phyloP scores from a whole-genome alignment of 2,888 invertebrate species.

The Dynastes hyllus region DNA sequence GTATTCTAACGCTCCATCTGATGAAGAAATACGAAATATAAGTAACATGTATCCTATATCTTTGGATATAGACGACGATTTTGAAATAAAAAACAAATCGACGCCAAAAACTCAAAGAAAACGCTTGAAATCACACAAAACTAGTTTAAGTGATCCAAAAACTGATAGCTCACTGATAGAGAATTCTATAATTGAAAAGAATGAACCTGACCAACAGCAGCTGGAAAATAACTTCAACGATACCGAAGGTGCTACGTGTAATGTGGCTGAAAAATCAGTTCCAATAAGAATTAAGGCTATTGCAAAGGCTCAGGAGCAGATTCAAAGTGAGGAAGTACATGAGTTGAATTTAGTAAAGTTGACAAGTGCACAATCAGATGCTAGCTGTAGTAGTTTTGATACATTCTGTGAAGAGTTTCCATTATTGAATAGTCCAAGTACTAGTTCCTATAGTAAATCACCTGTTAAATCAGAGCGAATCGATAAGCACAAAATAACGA shows the following conservation, averaged over 20 bases:
- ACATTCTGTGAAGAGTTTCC: constrained; percentile 69
- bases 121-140: constrained; percentile 54
- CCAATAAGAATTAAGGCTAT: constrained; percentile 63
- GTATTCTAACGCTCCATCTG: constrained; percentile 77
- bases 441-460: constrained; percentile 54
- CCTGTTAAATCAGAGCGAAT: constrained; percentile 63
- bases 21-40: constrained; percentile 74
- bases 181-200: constrained; percentile 32
- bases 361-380: constrained; percentile 50
- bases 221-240: constrained; percentile 21
- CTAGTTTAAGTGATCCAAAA: constrained; percentile 49
- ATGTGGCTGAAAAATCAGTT: constrained; percentile 19
- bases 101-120: constrained; percentile 55
- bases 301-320: constrained; percentile 60
- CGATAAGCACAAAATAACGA: constrained; percentile 66
- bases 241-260: constrained; percentile 18
- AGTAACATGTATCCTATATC: constrained; percentile 71
- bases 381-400: constrained; percentile 54
- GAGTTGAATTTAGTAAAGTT: constrained; percentile 59
- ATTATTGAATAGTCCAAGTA: constrained; percentile 61
- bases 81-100: constrained; percentile 65
- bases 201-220: constrained; percentile 5
- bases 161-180: constrained; percentile 22
- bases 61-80: constrained; percentile 70
- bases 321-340: constrained; percentile 57